Conservation (phyloP, 2,888 invertebrate species). For the Acronicta alni region DNA sequence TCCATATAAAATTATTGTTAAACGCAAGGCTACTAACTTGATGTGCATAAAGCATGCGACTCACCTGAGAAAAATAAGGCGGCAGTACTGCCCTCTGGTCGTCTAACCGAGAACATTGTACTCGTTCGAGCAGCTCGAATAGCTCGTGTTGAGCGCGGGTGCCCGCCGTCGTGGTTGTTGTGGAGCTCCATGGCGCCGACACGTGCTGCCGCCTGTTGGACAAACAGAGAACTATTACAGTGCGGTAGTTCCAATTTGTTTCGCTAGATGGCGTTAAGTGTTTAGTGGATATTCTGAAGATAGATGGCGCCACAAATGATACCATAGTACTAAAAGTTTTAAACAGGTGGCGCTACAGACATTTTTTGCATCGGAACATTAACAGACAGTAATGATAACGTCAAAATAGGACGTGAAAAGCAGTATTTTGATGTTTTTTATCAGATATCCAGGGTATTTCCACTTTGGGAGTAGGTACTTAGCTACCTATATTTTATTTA, state of each 20-base stretch:
- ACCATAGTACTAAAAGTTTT: no score
- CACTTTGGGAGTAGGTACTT: no score
- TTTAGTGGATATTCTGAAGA: not conserved
- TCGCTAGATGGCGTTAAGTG: conserved; percentile 19
- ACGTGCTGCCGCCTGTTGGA: conserved; percentile 91
- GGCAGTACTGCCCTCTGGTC: conserved; percentile 99
- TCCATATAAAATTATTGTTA: conserved; percentile 1
- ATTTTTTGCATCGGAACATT: no score
- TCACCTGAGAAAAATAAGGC: conserved; percentile 96
- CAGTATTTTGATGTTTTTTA: no score
- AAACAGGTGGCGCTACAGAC: no score
- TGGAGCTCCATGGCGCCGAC: conserved; percentile 88
- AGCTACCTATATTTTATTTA: no score
- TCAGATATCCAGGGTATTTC: no score
- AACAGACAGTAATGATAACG: no score
- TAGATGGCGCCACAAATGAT: conserved; percentile 60
- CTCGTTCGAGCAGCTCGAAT: conserved; percentile 97
- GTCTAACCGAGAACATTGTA: conserved; percentile 98
- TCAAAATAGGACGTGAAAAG: no score
- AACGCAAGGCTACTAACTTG: not conserved
- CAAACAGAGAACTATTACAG: conserved; percentile 57
- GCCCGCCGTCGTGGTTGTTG: conserved; percentile 82
- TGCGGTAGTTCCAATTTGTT: not conserved
- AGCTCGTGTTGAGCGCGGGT: conserved; percentile 92
- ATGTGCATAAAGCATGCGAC: conserved; percentile 51